Evolutionary conservation across 2,797 vertebrate species (phyloP).

Genomic region (Gouania willdenowi): DNA sequence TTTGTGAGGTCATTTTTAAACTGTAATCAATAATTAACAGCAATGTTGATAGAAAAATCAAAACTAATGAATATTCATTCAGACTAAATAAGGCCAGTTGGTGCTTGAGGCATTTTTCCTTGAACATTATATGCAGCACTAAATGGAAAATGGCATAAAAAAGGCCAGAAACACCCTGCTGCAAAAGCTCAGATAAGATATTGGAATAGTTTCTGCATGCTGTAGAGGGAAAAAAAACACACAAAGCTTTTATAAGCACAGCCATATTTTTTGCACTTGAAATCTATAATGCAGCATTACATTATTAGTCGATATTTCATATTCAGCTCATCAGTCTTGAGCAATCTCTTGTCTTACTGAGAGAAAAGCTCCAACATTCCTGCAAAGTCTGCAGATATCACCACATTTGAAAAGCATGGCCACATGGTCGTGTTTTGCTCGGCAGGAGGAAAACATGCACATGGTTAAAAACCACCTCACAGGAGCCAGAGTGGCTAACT

Average conservation of each 20-base stretch:
- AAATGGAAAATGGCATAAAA: constrained; percentile 50
- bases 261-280: too few species aligned
- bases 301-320: too few species aligned
- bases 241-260: too few species aligned
- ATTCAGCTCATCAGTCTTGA: too few species aligned
- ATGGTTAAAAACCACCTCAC: constrained; percentile 1
- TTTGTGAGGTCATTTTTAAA: too few species aligned
- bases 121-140: constrained; percentile 52
- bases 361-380: too few species aligned
- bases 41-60: constrained; percentile 44
- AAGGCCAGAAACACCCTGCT: constrained; percentile 40
- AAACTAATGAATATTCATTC: constrained; percentile 66
- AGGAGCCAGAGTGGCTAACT: neutral
- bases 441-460: neutral
- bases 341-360: too few species aligned
- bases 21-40: constrained; percentile 62
- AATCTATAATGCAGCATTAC: too few species aligned
- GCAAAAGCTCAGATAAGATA: constrained; percentile 54
- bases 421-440: neutral
- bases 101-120: constrained; percentile 48
- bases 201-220: too few species aligned
- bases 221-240: too few species aligned
- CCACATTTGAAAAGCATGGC: too few species aligned
- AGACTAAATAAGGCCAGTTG: constrained; percentile 60
- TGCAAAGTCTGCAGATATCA: too few species aligned